phyloP scores from a whole-genome alignment of 2,113 vertebrate genomes.

The Hemiscyllium ocellatum region DNA sequence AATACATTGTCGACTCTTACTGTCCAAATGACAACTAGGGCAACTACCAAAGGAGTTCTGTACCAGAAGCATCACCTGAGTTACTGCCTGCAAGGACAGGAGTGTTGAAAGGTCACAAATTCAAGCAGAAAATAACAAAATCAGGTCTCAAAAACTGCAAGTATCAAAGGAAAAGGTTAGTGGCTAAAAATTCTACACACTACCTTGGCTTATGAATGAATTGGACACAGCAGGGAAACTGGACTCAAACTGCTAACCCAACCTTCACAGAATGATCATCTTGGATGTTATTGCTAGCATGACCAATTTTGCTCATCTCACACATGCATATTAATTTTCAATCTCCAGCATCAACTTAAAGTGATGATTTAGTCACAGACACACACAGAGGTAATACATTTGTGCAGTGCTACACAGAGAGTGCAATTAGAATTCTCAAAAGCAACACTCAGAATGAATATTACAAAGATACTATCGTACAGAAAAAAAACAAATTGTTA shows the following conservation, averaged over 20 bases:
- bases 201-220: neutral
- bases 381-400: neutral
- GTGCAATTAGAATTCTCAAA: neutral
- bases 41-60: neutral
- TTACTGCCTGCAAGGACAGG: neutral
- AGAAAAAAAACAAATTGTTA: neutral
- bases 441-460: neutral
- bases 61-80: neutral
- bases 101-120: neutral
- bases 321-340: neutral
- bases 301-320: neutral
- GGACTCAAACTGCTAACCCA: neutral
- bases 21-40: neutral
- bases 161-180: neutral
- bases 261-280: neutral
- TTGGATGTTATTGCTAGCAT: neutral
- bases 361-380: neutral
- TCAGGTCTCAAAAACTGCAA: neutral
- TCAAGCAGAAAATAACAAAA: neutral
- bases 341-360: neutral
- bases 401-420: neutral
- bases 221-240: neutral
- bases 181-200: neutral
- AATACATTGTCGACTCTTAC: neutral
- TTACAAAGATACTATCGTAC: neutral